Evolutionary conservation across 2,888 invertebrate genomes (phyloP), one percentile per base, ranked within the genome.

Genomic region (Lypha dubia): DNA sequence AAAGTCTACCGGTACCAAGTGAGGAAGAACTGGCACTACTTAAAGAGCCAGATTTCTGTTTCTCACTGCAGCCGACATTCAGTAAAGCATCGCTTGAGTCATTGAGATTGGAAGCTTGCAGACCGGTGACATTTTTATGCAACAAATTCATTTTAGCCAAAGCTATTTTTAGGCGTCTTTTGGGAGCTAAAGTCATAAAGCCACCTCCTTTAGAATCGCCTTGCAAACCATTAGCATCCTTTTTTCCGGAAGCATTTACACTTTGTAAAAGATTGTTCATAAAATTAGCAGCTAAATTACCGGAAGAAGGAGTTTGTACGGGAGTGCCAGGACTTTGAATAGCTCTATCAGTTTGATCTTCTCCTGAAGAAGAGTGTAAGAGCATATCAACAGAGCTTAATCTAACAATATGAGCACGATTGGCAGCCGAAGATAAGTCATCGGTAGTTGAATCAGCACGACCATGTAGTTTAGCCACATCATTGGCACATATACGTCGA

Each of bases 101-200:
- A 65, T 91, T 89, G 0, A 91, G 86, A 44, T 88, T 89, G 4
- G 89, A 88, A 53, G 88, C 87, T 44, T 88, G 88, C 51, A 86
- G 46, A 15, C 87, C 87, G 4, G 87, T 86, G 3, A 87, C 81
- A 75, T 91, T 90, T 81, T 91, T 90, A 81, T 91, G 91, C 63
- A 92, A 86, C 89, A 98, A 95, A 92, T 97, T 98, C 95, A 98
- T 97, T 93, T 96, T 97, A 93, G 96, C 96, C 88, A 97, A 94
- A 82, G 96, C 97, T 92, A 96, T 97, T 89, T 96, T 96, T 79
- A 98, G 93, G 88, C 96, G 94, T 87, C 96, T 94, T 89, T 97
- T 97, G 70, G 97, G 96, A 2, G 97, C 97, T 17, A 91, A 75
- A 0, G 98, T 98, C 97, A 97, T 97, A 89, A 97, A 98, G 75